Base-by-base conservation (phyloP, 1,140 invertebrate species). In the Tachypleus tridentatus region DNA sequence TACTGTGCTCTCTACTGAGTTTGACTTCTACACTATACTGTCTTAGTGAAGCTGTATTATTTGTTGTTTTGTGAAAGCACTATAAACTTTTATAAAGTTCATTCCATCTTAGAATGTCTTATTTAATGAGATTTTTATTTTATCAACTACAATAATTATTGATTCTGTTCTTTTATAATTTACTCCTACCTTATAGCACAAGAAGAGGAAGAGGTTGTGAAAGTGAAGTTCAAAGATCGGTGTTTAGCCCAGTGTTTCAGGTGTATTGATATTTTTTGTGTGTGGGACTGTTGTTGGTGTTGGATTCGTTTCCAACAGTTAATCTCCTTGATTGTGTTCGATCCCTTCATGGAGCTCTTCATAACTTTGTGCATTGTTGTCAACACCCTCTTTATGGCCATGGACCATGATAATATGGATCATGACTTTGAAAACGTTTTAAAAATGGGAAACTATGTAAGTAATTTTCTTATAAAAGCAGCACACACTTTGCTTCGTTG, bases 301-400 rank as follows among this genome's bases (percentile, higher is more conserved):
- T 97, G 93, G 89, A 81, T 93, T 65, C 87, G 86, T 76, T 84
- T 97, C 74, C 89, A 95, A 80, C 87, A 92, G 76, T 87, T 87
- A 76, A 84, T 97, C 9, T 84, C 86, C 4, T 78, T 95, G 7
- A 80, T 98, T 71, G 93, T 98, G 61, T 95, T 97, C 78, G 94
- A 98, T 83, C 92, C 95, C 5, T 98, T 98, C 75, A 91, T 97
- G 67, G 95, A 98, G 77, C 81, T 98, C 66, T 97, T 98, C 78
- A 97, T 98, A 76, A 98, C 94, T 6, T 81, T 98, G 53, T 97
- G 94, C 79, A 98, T 98, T 78, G 89, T 97, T 60, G 89, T 97
- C 68, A 98, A 98, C 76, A 98, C 95, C 2, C 80, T 95, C 63
- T 97, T 98, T 79, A 98, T 98, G 95, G 94, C 93, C 8, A 80